Base-by-base conservation (phyloP, 2,113 vertebrate genomes). In the Pollimyrus isidori region DNA sequence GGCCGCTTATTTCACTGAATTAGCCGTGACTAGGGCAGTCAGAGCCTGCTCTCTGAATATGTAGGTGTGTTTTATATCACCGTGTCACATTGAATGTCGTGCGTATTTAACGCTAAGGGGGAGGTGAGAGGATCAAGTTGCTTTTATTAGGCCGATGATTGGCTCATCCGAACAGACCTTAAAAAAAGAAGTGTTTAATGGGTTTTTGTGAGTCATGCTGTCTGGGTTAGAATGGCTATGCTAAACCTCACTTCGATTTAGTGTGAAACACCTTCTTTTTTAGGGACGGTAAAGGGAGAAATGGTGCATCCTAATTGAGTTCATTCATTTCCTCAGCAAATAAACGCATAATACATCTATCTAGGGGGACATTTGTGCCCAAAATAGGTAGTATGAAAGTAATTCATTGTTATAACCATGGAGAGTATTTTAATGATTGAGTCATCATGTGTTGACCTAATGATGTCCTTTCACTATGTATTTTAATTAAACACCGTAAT, bases 211-310 rank as follows among this genome's bases (percentile, higher is more conserved):
- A 65, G 7, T 76, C 56, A 23, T 21, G 5, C 26, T 21, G 69
- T 26, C 45, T 89, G 48, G 62, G 30, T 90, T 50, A 65, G 7
- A 42, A 73, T 88, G 11, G 11, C 35, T 42, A 48, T 90, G 73
- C 82, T 69, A 89, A 89, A 88, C 87, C 91, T 92, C 93, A 92
- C 94, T 92, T 93, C 93, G 91, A 93, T 92, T 94, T 92, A n/a
- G 23, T 7, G 30, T 73, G 73, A 80, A 39, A 80, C 35, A 95
- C 93, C 93, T 89, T 65, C 93, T 89, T 65, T 92, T 94, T 95
- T 93, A 93, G 94, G 91, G 65, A 69, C 93, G 92, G 85, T 53
- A 62, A 80, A 86, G 89, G 62, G 91, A 91, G 90, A 91, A 93
- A 92, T 88, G 62, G 48, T 90, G 89, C 87, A 90, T 92, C 90